A percentile compares a stretch with the other conserved stretches of the same genome.
Conservation (phyloP, 2,888 invertebrate genomes). For the Chrysomela aeneicollis region DNA sequence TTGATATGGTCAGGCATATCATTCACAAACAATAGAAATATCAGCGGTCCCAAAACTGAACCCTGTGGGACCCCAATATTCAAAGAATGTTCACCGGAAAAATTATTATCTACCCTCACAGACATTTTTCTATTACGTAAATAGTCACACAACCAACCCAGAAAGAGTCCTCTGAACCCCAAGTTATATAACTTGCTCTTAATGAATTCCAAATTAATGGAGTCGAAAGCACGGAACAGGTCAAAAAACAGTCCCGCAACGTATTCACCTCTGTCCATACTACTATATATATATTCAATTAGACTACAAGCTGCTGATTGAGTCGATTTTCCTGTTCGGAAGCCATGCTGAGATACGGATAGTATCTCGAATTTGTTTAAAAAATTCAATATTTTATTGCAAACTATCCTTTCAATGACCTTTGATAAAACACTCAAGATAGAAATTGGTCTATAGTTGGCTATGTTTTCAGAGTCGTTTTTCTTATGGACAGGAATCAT, state of each 20-base stretch:
- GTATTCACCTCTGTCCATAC: neutral
- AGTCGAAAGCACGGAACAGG: slow-evolving; percentile 6
- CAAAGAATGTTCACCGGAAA: slow-evolving; percentile 5
- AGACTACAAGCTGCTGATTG: slow-evolving; percentile 8
- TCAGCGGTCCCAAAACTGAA: neutral
- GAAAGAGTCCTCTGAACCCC: neutral
- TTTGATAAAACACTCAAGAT: neutral
- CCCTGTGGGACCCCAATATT: slow-evolving; percentile 10
- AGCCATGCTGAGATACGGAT: slow-evolving; percentile 9
- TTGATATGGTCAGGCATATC: slow-evolving; percentile 1
- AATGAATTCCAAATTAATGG: neutral
- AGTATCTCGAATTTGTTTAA: neutral
- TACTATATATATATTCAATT: neutral
- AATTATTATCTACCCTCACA: neutral
- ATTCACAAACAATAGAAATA: neutral
- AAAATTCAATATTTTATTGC: neutral
- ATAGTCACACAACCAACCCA: slow-evolving; percentile 2
- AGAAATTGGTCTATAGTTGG: neutral
- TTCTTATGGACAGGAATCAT: neutral
- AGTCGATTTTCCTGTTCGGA: slow-evolving; percentile 13
- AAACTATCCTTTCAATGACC: neutral
- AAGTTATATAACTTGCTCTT: slow-evolving; percentile 4
- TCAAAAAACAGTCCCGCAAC: slow-evolving; percentile 1
- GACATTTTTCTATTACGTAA: neutral
- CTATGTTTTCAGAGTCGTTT: slow-evolving; percentile 1